Evolutionary conservation across 2,797 vertebrate genomes (phyloP).

Genomic region (Brotula barbata): DNA sequence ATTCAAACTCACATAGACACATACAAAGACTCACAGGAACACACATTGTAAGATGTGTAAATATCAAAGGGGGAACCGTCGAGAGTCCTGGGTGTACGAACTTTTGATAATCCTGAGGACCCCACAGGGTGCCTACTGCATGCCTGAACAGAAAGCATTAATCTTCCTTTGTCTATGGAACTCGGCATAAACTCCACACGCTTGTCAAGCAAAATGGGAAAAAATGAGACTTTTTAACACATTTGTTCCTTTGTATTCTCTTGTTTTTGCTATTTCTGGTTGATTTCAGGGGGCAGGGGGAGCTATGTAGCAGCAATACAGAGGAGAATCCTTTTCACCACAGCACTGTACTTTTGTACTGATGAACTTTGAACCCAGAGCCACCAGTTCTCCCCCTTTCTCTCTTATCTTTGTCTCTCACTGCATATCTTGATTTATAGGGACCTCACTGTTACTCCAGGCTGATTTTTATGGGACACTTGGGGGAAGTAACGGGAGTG

Average conservation of each 20-base stretch:
- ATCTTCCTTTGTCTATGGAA: conserved; percentile 81
- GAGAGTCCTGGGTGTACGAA: conserved; percentile 82
- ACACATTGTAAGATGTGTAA: conserved; percentile 85
- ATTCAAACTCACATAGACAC: conserved; percentile 42
- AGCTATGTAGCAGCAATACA: conserved; percentile 84
- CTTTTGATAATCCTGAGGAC: conserved; percentile 84
- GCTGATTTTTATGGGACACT: conserved; percentile 35
- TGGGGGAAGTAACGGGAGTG: conserved; percentile 15
- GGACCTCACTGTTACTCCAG: conserved; percentile 69
- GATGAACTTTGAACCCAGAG: conserved; percentile 81
- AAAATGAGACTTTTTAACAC: conserved; percentile 68
- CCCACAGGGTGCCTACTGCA: conserved; percentile 90
- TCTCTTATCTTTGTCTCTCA: conserved; percentile 45
- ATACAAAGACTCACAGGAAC: conserved; percentile 45
- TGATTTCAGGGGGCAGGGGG: conserved; percentile 75
- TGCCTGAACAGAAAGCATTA: conserved; percentile 87
- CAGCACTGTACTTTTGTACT: conserved; percentile 86
- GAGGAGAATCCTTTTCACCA: conserved; percentile 81
- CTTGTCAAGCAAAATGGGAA: conserved; percentile 67
- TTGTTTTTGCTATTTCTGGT: conserved; percentile 60
- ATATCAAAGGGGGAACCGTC: conserved; percentile 77
- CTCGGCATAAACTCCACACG: conserved; percentile 72
- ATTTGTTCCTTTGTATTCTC: conserved; percentile 61
- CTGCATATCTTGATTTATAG: conserved; percentile 64
- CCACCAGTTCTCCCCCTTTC: conserved; percentile 77